A percentile compares a stretch with the other conserved stretches of the same genome.
These are phyloP conservation scores for Tricholaema leucomelas DNA, from an alignment of 2,113 vertebrate species.

Conservation along the genomic window DNA sequence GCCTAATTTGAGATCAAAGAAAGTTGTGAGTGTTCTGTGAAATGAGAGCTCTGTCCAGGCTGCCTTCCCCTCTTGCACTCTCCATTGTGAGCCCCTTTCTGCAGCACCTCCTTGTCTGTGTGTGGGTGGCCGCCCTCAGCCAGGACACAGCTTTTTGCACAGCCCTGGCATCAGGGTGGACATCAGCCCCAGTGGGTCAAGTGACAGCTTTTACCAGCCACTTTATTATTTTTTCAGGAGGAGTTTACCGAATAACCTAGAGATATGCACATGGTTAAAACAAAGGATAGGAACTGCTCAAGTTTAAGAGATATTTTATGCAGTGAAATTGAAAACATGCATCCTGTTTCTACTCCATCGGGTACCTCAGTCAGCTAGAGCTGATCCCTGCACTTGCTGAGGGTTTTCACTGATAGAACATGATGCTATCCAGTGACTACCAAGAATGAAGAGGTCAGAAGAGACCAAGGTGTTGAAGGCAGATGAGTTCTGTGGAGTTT, in stretches of 20 bases:
- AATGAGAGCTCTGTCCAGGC: not conserved
- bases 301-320: not conserved
- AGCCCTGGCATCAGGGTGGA: rapidly evolving
- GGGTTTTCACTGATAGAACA: not conserved
- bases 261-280: not conserved
- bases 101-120: not conserved
- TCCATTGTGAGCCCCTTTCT: rapidly evolving
- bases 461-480: not conserved
- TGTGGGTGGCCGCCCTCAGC: not conserved
- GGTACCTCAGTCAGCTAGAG: not conserved
- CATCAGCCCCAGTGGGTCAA: rapidly evolving
- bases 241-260: not conserved
- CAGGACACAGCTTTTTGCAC: rapidly evolving
- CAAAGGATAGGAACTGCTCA: rapidly evolving
- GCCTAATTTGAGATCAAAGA: not conserved
- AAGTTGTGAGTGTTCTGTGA: rapidly evolving
- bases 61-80: not conserved
- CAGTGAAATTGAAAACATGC: not conserved
- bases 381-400: not conserved
- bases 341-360: not conserved
- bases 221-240: not conserved
- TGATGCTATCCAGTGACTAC: rapidly evolving
- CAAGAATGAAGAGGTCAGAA: not conserved
- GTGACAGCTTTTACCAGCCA: not conserved
- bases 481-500: not conserved